Base-by-base conservation (phyloP, 1,140 invertebrate species). In the Daktulosphaira vitifoliae region DNA sequence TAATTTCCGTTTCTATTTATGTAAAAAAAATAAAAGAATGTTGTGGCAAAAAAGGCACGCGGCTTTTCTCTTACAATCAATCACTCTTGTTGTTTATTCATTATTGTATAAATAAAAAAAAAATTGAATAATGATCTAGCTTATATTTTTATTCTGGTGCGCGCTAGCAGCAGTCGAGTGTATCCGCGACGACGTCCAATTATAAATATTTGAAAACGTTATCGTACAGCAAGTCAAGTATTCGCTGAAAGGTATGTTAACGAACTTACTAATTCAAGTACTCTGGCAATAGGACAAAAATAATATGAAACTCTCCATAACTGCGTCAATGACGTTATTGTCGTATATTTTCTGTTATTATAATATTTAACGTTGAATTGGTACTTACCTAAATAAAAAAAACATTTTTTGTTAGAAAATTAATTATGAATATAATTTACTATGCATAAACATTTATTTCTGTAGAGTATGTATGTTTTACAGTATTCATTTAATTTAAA, bases 121-220 rank as follows among this genome's bases (percentile, higher is more conserved):
- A 59, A 48, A 62, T 48, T 46, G 44, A 48, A 46, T 62, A 62
- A 62, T 62, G 56, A 62, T 62, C 56, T 25, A 7, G 42, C n/a
- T 22, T 23, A 22, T 62, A 22, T 62, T 48, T 62, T 62, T 39
- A 25, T 62, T 11, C 42, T 48, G 9, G 13, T 48, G 42, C 44
- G 42, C 16, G 23, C 25, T 29, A 20, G 29, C 18, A 25, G 23
- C 25, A 29, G 42, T 62, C 18, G 42, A 62, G 16, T 46, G 56
- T 23, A 16, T 25, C 42, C 44, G 54, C 29, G 25, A 62, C 56
- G 56, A 46, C 56, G 56, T 62, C 56, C 56, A 62, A 62, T 62
- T 62, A 33, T 33, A 62, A 48, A 22, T 62, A 48, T 62, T 33
- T 6, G 11, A 53, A 53, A 38, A 29, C 11, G 18, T 8, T 44